These are phyloP conservation scores for Beris morrisii DNA, from an alignment of 2,888 invertebrate genomes.

Conservation along the genomic window DNA sequence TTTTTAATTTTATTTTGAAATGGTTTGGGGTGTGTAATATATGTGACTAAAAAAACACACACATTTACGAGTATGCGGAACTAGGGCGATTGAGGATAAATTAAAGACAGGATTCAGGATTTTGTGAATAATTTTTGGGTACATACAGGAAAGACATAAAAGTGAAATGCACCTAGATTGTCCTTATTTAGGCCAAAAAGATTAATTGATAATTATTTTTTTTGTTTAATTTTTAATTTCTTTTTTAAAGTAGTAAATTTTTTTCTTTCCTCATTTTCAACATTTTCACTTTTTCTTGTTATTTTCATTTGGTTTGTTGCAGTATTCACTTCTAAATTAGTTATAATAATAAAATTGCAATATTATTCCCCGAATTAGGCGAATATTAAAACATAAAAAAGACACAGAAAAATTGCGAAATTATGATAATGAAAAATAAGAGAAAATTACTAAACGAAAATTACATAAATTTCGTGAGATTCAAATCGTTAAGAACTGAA, in stretches of 20 bases:
- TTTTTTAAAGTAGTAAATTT: slow-evolving; percentile 1
- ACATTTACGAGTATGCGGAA: too few species aligned
- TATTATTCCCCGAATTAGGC: slow-evolving; percentile 13
- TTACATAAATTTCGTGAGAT: slow-evolving; percentile 3
- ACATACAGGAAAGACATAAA: background rate
- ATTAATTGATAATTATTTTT: background rate
- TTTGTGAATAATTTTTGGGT: too few species aligned
- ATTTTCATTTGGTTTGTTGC: background rate
- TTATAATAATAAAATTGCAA: slow-evolving; percentile 2
- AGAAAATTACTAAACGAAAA: too few species aligned
- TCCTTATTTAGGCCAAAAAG: slow-evolving; percentile 37
- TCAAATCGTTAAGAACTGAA: slow-evolving; percentile 10
- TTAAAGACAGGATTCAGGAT: too few species aligned
- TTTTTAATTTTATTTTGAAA: too few species aligned
- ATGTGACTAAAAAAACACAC: too few species aligned
- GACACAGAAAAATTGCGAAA: too few species aligned
- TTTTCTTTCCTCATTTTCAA: slow-evolving; percentile 7
- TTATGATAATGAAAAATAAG: too few species aligned
- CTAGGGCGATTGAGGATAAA: too few species aligned
- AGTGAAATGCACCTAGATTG: slow-evolving; percentile 36
- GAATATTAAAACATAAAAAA: slow-evolving; percentile 17
- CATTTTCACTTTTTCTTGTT: slow-evolving; percentile 1
- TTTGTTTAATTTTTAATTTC: background rate
- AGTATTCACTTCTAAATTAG: slow-evolving; percentile 48
- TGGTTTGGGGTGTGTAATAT: too few species aligned